Percentiles rank a stretch among this genome's conserved stretches.
These are phyloP conservation scores for Gymnarchus niloticus DNA, from an alignment of 2,113 vertebrate genomes.

Conservation along the genomic window DNA sequence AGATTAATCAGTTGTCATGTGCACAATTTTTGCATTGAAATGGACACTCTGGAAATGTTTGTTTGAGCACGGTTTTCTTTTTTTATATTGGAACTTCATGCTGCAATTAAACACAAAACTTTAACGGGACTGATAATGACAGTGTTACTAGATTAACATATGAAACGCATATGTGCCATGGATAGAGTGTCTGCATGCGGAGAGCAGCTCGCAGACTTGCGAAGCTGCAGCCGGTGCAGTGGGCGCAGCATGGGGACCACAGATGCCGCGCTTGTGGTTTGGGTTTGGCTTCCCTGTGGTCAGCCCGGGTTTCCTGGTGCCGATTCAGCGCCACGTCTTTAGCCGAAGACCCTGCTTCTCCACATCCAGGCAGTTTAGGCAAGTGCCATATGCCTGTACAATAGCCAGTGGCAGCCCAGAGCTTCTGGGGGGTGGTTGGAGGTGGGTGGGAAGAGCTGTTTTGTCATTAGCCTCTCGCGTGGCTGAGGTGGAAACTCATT, in stretches of 20 bases:
- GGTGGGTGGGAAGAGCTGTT: constrained; percentile 65
- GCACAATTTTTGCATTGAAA: neutral
- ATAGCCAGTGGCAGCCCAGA: constrained; percentile 72
- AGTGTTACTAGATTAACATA: constrained; percentile 6
- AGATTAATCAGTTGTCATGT: no score
- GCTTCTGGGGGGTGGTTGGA: constrained; percentile 61
- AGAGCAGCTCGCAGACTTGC: neutral
- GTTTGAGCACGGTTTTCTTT: constrained; percentile 15
- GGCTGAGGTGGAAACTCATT: constrained; percentile 92
- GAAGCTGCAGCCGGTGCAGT: neutral
- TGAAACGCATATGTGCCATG: neutral
- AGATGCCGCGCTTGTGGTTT: neutral
- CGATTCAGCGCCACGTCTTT: constrained; percentile 11
- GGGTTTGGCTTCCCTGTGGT: neutral
- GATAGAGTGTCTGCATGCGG: neutral
- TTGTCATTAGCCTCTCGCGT: constrained; percentile 91
- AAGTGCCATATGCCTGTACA: constrained; percentile 89
- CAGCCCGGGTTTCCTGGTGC: neutral
- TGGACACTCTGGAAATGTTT: no score
- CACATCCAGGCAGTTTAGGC: constrained; percentile 66
- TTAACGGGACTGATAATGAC: constrained; percentile 55
- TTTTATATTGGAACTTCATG: constrained; percentile 55
- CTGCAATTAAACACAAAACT: constrained; percentile 64
- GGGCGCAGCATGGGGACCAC: neutral
- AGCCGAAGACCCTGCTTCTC: constrained; percentile 25